A percentile compares a stretch with the other conserved stretches of the same genome.
phyloP scores from a whole-genome alignment of 2,113 vertebrate species.

The Ranitomeya variabilis region DNA sequence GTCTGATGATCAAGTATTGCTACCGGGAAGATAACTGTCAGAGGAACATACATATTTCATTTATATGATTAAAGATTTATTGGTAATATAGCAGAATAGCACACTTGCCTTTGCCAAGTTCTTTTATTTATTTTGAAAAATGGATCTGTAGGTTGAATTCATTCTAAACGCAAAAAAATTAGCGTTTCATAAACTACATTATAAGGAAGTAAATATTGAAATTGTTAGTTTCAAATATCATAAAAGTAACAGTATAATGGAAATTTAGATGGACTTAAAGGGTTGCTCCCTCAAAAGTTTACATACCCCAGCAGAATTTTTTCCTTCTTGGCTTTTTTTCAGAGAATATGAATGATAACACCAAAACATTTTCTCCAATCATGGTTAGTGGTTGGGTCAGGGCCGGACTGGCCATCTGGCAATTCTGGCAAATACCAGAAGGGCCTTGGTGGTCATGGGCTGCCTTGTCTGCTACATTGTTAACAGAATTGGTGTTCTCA shows the following conservation, averaged over 20 bases:
- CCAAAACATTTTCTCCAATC: too few relatives aligned
- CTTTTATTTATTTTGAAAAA: constrained; percentile 30
- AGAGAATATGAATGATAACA: too few relatives aligned
- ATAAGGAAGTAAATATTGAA: background rate
- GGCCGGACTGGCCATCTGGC: too few relatives aligned
- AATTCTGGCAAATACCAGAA: too few relatives aligned
- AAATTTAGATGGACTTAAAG: background rate
- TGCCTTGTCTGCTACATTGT: too few relatives aligned
- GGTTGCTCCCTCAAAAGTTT: too few relatives aligned
- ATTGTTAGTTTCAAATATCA: background rate
- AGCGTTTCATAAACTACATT: background rate
- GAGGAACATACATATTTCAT: constrained; percentile 39
- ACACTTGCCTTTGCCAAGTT: constrained; percentile 29
- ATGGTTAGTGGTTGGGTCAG: too few relatives aligned
- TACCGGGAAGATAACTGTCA: constrained; percentile 38
- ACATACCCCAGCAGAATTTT: too few relatives aligned
- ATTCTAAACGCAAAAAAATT: background rate
- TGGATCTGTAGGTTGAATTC: background rate
- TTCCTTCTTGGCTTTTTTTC: too few relatives aligned
- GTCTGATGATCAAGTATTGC: constrained; percentile 37
- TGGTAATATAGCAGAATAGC: constrained; percentile 29
- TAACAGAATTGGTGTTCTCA: too few relatives aligned
- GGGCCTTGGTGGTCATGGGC: too few relatives aligned
- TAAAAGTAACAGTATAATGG: background rate
- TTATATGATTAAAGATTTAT: constrained; percentile 48